These are phyloP conservation scores for Coenobita brevimanus DNA, from an alignment of 1,140 invertebrate genomes.

Conservation along the genomic window DNA sequence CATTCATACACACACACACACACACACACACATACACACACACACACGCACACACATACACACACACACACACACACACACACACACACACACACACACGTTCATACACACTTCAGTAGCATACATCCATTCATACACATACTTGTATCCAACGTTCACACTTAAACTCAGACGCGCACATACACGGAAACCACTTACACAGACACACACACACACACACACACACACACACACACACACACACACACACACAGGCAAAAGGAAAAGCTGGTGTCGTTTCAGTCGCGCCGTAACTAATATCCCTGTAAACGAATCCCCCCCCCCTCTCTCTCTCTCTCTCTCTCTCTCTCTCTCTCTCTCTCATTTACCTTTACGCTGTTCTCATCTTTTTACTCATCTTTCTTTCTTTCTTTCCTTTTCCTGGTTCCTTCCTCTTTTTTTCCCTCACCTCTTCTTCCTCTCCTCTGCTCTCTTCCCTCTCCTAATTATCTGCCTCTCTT, in stretches of 20 bases:
- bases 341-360: background rate
- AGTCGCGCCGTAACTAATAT: background rate
- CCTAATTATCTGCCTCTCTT: background rate
- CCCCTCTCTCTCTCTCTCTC: background rate
- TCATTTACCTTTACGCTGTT: background rate
- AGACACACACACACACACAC: slow-evolving; percentile 11
- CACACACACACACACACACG: background rate
- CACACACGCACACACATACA: slow-evolving; percentile 15
- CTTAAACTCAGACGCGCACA: slow-evolving; percentile 14
- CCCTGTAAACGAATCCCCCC: background rate
- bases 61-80: background rate
- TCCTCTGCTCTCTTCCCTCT: background rate
- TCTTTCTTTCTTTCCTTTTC: background rate
- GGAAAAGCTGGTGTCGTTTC: background rate
- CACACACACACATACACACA: slow-evolving; percentile 22
- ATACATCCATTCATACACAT: too few species aligned
- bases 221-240: slow-evolving; percentile 6
- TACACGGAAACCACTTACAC: slow-evolving; percentile 9
- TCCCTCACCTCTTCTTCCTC: background rate
- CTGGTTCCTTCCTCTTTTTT: background rate
- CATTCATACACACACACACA: slow-evolving; percentile 14
- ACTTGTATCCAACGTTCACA: slow-evolving; percentile 1
- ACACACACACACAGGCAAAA: background rate
- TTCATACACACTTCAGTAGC: background rate
- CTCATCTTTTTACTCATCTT: background rate